Conservation (phyloP, 2,888 invertebrate genomes). For the Luperina testacea region DNA sequence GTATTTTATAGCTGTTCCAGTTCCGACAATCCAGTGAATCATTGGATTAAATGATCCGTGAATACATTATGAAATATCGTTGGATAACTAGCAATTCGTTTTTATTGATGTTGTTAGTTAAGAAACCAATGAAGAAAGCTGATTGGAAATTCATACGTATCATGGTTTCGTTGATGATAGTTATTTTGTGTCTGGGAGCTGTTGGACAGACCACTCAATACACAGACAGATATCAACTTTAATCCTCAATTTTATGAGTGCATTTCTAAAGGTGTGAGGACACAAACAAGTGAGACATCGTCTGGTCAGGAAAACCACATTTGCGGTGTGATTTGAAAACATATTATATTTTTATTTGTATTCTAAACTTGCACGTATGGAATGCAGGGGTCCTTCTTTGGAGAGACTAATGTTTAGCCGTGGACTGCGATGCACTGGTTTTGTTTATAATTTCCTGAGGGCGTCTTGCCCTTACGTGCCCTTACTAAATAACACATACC, state of each 20-base stretch:
- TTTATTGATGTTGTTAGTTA: constrained; percentile 38
- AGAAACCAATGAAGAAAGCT: constrained; percentile 14
- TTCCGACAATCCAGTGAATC: constrained; percentile 64
- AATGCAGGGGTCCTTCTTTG: background rate
- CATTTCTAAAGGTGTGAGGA: background rate
- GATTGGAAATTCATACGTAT: background rate
- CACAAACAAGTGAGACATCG: background rate
- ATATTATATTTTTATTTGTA: background rate
- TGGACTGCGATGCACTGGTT: constrained; percentile 1
- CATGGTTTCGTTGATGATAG: background rate
- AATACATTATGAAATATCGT: constrained; percentile 70
- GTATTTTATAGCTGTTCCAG: constrained; percentile 42
- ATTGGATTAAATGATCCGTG: constrained; percentile 67
- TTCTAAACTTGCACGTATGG: background rate
- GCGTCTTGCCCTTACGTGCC: background rate
- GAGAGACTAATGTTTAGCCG: background rate
- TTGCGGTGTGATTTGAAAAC: background rate
- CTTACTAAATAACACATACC: background rate
- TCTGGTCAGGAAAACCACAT: background rate
- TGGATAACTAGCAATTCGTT: constrained; percentile 54
- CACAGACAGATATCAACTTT: background rate
- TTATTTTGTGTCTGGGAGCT: background rate
- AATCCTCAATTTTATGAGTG: background rate
- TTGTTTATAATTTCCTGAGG: constrained; percentile 9
- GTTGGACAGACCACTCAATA: background rate